Evolutionary conservation across 1,140 invertebrate species (phyloP).

Genomic region (Chionoecetes opilio): DNA sequence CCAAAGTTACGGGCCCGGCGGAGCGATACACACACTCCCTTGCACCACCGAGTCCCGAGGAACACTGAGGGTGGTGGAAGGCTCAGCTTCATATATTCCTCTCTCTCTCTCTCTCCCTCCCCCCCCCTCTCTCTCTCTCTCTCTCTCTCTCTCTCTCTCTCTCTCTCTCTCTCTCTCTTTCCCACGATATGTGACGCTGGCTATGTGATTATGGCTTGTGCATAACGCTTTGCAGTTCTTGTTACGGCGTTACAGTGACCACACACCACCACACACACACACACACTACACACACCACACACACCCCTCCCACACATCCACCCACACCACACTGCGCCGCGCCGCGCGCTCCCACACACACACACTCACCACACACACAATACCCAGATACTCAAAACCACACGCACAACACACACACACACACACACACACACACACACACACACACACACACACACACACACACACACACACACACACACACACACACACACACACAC

Average conservation of each 20-base stretch:
- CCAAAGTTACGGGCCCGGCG: constrained; percentile 19
- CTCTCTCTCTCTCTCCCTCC: constrained; percentile 38
- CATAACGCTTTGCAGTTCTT: background rate
- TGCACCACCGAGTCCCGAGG: constrained; percentile 51
- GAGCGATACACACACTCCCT: constrained; percentile 31
- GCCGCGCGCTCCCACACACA: background rate
- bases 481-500: background rate
- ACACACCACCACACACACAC: background rate
- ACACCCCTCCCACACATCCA: background rate
- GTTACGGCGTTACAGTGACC: background rate
- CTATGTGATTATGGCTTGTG: background rate
- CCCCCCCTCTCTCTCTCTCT: constrained; percentile 31
- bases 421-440: background rate
- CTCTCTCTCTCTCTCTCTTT: constrained; percentile 48
- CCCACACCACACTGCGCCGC: constrained; percentile 11
- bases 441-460: background rate
- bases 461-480: background rate
- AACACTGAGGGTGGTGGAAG: constrained; percentile 41
- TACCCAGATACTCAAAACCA: background rate
- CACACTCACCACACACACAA: constrained; percentile 14
- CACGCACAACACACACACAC: background rate
- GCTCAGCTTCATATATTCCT: background rate
- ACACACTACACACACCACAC: constrained; percentile 25
- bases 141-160: constrained; percentile 37
- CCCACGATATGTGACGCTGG: background rate